phyloP scores from a whole-genome alignment of 1,140 invertebrate genomes.

The Stegodyphus dumicola region DNA sequence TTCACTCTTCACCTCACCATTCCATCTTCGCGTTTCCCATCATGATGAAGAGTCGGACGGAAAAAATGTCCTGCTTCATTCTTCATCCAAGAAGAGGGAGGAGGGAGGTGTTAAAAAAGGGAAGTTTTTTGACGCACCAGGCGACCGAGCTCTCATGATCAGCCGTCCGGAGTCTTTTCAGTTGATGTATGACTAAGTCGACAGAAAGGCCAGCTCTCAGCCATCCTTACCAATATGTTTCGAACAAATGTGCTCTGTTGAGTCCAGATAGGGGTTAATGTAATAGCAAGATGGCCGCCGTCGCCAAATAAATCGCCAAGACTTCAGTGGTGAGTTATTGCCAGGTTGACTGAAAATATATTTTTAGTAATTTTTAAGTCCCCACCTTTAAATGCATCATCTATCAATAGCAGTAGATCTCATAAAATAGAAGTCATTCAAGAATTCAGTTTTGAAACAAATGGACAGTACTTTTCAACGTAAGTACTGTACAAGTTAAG shows the following conservation, averaged over 20 bases:
- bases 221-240: conserved; percentile 41
- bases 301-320: conserved; percentile 14
- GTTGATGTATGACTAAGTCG: conserved; percentile 57
- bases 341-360: too few relatives aligned
- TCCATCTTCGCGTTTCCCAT: background rate
- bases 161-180: conserved; percentile 12
- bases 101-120: background rate
- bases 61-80: background rate
- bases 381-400: too few relatives aligned
- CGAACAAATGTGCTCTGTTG: conserved; percentile 23
- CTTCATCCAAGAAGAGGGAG: background rate
- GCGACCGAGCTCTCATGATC: conserved; percentile 7
- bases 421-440: too few relatives aligned
- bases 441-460: too few relatives aligned
- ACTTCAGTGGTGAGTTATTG: background rate
- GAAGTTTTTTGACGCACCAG: conserved; percentile 17
- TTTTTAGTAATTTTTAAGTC: too few relatives aligned
- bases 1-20: background rate
- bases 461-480: too few relatives aligned
- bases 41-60: background rate
- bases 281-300: background rate
- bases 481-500: too few relatives aligned
- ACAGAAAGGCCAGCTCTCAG: conserved; percentile 10
- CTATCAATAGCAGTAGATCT: too few relatives aligned
- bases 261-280: background rate